These are phyloP conservation scores for Metacarcinus magister DNA, from an alignment of 2,888 invertebrate species.

Conservation along the genomic window DNA sequence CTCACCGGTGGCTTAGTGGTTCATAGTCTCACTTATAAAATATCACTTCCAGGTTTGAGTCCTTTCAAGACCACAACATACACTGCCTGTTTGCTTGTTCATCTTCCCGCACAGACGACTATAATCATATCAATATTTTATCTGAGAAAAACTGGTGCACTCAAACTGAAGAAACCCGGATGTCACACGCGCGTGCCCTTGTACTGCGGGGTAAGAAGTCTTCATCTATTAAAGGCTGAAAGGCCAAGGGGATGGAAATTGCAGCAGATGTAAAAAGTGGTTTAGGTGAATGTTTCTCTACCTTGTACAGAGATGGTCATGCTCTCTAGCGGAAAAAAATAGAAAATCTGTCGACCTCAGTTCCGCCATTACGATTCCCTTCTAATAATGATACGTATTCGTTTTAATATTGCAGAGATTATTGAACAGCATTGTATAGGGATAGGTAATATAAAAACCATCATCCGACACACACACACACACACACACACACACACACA, in stretches of 20 bases:
- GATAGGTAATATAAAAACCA: not conserved
- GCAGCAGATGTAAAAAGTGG: not conserved
- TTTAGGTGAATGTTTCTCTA: not conserved
- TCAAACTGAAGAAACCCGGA: not conserved
- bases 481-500: not conserved
- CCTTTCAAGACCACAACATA: not conserved
- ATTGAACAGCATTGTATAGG: not conserved
- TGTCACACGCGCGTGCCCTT: not conserved
- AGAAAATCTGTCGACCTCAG: not conserved
- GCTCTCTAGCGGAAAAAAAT: not conserved
- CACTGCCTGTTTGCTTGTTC: not conserved
- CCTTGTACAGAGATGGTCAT: not conserved
- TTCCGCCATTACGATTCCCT: not conserved
- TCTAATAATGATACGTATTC: not conserved
- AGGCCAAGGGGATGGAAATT: not conserved
- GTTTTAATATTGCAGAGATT: not conserved
- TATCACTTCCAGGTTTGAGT: not conserved
- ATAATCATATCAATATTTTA: not conserved
- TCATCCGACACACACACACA: not conserved
- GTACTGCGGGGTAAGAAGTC: not conserved
- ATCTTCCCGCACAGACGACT: not conserved
- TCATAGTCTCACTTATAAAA: not conserved
- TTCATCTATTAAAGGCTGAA: not conserved
- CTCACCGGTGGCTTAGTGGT: not conserved
- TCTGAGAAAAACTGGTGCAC: not conserved